Percentiles rank a stretch among this genome's conserved stretches.
phyloP scores from a whole-genome alignment of 2,113 vertebrate species.

The Chaetura pelagica region DNA sequence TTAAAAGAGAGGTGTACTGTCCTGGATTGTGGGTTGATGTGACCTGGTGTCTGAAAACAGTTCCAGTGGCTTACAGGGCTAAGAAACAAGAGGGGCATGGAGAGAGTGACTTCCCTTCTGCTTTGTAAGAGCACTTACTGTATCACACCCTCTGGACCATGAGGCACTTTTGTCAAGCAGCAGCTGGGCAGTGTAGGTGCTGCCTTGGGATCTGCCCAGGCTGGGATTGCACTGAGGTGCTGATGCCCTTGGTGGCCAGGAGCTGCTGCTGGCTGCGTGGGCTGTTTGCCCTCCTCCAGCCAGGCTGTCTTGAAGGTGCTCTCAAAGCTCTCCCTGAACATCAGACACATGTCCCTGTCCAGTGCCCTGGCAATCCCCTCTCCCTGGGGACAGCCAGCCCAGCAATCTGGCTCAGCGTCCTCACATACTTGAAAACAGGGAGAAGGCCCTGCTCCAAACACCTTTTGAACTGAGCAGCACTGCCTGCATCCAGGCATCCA shows the following conservation, averaged over 20 bases:
- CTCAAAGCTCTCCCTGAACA: neutral
- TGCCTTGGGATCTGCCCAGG: neutral
- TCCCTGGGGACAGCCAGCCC: neutral
- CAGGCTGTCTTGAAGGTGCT: neutral
- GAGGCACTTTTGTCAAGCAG: neutral
- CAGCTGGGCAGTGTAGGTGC: neutral
- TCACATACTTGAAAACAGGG: too few species aligned
- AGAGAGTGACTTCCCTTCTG: neutral
- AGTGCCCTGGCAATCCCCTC: neutral
- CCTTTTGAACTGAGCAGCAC: neutral
- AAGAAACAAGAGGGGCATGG: rapidly evolving
- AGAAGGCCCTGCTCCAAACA: neutral
- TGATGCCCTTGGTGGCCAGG: neutral
- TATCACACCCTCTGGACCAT: rapidly evolving
- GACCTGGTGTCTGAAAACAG: neutral
- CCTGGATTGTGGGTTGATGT: neutral
- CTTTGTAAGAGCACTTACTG: neutral
- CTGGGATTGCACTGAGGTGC: neutral
- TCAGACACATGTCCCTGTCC: neutral
- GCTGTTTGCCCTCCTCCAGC: neutral
- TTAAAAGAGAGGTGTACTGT: neutral
- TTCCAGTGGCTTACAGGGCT: neutral
- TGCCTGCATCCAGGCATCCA: neutral
- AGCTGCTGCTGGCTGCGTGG: neutral
- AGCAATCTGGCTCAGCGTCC: neutral